Evolutionary conservation across 1,140 invertebrate species (phyloP), one percentile per base, ranked within the genome.

Genomic region (Drosophila grimshawi): DNA sequence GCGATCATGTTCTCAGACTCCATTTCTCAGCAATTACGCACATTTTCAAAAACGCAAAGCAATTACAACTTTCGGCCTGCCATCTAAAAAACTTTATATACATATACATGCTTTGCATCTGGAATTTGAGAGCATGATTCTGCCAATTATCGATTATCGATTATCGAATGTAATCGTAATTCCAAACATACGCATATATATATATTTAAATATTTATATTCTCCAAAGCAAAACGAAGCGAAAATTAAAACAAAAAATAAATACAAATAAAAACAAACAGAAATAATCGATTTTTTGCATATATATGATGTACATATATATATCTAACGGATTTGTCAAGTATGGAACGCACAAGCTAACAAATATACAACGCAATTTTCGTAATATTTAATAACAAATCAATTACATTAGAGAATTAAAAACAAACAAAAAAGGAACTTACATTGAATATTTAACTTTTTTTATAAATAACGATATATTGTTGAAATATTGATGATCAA

Each of bases 381-480:
- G 19, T 35, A 30, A 33, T 41, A 56, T 35, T 51, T 43, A 41
- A 66, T 37, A 3, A 53, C 37, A 37, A 66, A 35, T 37, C 33
- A 52, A 72, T 32, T 46, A 53, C 32, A 66, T 69, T 66, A 52
- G 46, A 43, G 10, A 8, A 10, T 43, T n/a, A n/a, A n/a, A 4
- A 4, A 33, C 5, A 43, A n/a, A 41, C 1, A 41, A 43, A 43
- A 43, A 4, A 43, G 1, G 10, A 41, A 41, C 3, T 10, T 57
- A 45, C 41, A 32, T 27, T 3, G 43, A 72, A 72, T 60, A 72
- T 62, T 61, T 76, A 62, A 67, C 52, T 76, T 73, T 73, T 73
- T 72, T 37, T 76, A 76, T 61, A 73, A 61, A 27, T 62, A 53
- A 48, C 62, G 48, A 72, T 45, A 33, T 57, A 65, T 59, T 72